Base-by-base conservation (phyloP, 2,888 invertebrate genomes). In the Netelia fuscicornis region DNA sequence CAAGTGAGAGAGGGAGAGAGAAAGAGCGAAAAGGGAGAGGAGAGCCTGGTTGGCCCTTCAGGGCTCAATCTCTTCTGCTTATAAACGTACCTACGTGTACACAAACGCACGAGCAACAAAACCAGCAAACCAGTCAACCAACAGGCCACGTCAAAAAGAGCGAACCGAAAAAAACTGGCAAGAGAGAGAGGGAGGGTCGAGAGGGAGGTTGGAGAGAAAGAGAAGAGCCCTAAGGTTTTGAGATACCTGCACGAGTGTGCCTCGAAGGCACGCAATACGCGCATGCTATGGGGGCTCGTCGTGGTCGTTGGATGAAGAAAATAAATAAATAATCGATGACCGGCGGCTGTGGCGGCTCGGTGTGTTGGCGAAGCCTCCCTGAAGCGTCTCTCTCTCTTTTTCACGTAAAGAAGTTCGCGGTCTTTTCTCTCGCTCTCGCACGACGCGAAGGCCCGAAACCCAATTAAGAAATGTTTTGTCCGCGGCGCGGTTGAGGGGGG, bases 381-480 rank as follows among this genome's bases (percentile, higher is more conserved):
- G 64, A 80, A 82, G 82, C 79, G 52, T 71, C 62, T 62, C 68
- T 56, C 10, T n/a, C 42, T 56, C 52, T 17, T 23, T 30, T n/a
- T 62, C 76, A 52, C 79, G 79, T 78, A 80, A 79, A 78, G 87
- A 86, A 84, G 87, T 86, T 85, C 85, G 80, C 87, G 87, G 86
- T 87, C 88, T 87, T 64, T 56, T 71, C 76, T 74, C 85, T 76
- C 67, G 58, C 77, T 68, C 72, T 72, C 83, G 68, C 77, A 82
- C 86, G 80, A 86, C 84, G 78, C 74, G 75, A 81, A 79, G 83
- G 85, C 86, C 83, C 86, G 92, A 93, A 92, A 93, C 91, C 93
- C 93, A 94, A 94, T 94, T 93, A 93, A 93, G 93, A 93, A 93
- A 93, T 93, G 93, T 93, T 93, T 93, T 93, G 93, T 93, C 93